phyloP scores from a whole-genome alignment of 1,140 invertebrate genomes.

The Sweltsa coloradensis region DNA sequence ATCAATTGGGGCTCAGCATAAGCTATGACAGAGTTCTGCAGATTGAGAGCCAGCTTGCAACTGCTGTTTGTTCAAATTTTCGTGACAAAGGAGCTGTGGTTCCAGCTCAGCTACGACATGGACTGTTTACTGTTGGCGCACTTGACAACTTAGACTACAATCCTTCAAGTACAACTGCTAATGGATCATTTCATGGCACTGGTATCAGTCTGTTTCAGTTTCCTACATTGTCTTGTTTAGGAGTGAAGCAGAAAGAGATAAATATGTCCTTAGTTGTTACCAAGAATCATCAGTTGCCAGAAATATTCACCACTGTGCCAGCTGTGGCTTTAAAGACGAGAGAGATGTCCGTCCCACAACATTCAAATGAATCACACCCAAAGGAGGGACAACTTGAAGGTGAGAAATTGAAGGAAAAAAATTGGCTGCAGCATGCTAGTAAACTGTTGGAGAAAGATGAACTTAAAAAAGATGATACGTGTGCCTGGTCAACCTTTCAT shows the following conservation, averaged over 20 bases:
- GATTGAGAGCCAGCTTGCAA: too few species aligned
- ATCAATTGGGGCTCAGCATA: too few species aligned
- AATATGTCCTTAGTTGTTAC: neutral
- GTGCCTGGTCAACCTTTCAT: slow-evolving; percentile 3
- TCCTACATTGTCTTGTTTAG: slow-evolving; percentile 2
- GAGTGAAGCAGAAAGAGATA: neutral
- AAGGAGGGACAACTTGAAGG: neutral
- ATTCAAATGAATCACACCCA: neutral
- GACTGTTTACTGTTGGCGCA: too few species aligned
- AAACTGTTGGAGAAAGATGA: slow-evolving; percentile 1
- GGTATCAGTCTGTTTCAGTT: slow-evolving; percentile 20
- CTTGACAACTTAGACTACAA: slow-evolving; percentile 21
- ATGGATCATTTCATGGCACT: slow-evolving; percentile 17
- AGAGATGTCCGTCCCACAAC: neutral
- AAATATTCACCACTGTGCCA: slow-evolving; percentile 8
- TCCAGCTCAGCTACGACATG: too few species aligned
- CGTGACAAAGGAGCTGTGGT: too few species aligned
- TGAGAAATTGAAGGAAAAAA: slow-evolving; percentile 2
- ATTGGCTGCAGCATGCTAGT: slow-evolving; percentile 6
- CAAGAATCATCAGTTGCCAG: slow-evolving; percentile 6
- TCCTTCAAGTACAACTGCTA: slow-evolving; percentile 15
- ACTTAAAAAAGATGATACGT: neutral
- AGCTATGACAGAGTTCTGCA: too few species aligned
- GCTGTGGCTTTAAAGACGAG: slow-evolving; percentile 7
- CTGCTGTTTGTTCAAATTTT: too few species aligned